Conservation (phyloP, 2,888 invertebrate species). For the Pemphredon lugubris region DNA sequence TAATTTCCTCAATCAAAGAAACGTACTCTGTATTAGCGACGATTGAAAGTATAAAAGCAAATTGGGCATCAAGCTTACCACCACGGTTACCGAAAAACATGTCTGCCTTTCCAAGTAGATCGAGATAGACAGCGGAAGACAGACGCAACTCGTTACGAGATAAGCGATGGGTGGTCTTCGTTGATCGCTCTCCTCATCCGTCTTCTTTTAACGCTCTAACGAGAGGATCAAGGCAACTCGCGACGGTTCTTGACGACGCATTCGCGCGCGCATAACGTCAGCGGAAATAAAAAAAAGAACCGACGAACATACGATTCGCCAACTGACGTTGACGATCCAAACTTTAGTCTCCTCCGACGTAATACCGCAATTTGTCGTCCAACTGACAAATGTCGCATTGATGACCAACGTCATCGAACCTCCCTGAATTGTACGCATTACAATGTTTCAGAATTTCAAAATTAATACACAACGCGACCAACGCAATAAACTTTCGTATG, state of each 20-base stretch:
- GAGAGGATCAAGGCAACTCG: neutral
- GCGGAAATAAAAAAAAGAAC: no score
- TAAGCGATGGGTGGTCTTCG: slow-evolving; percentile 22
- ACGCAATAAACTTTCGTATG: no score
- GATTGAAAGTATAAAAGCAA: neutral
- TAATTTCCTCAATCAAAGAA: neutral
- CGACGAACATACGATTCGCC: no score
- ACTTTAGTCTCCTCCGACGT: no score
- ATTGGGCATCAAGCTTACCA: neutral
- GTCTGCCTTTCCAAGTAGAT: slow-evolving; percentile 4
- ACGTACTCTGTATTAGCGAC: neutral
- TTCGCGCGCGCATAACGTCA: neutral
- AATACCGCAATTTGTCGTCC: no score
- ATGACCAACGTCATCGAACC: no score
- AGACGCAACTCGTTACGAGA: slow-evolving; percentile 36
- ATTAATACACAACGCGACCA: no score
- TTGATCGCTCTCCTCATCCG: neutral
- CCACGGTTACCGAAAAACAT: neutral
- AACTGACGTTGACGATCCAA: no score
- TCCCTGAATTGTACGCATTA: no score
- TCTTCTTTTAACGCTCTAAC: slow-evolving; percentile 1
- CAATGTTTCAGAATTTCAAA: no score
- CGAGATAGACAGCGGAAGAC: slow-evolving; percentile 24
- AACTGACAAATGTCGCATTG: no score
- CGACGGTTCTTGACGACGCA: neutral